Base-by-base conservation (phyloP, 2,797 vertebrate genomes). In the Gallinago stenura region DNA sequence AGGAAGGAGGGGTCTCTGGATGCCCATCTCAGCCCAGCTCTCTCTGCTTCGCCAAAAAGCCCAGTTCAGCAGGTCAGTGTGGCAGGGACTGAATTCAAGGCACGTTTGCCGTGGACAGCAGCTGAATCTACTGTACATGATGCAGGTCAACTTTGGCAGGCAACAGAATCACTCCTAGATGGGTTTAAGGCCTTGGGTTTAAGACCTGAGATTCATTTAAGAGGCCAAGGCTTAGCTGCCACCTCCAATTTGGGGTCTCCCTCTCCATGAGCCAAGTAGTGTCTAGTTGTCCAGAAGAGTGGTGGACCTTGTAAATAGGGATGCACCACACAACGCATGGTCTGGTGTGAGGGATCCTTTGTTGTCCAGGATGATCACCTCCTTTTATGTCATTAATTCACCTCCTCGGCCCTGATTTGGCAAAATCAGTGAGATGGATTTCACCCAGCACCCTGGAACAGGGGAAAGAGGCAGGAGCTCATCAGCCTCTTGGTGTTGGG, bases 21-120 rank as follows among this genome's bases (percentile, higher is more conserved):
- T 4, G 84, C 60, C 26, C 94, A 82, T 21, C 65, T 93, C n/a
- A 97, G 77, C 16, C 84, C 56, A 1, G 3, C 87, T 4, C 80
- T 77, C 9, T 54, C 89, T 31, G 46, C 13, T 37, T 69, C 88
- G 35, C 75, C 89, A 73, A 93, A 94, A 91, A 94, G 93, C 2
- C 91, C 89, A 2, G 35, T 50, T 60, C 92, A 45, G 0, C 83
- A 96, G 97, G 97, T 98, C 39, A 82, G 90, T 85, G 17, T 6
- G 11, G 39, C n/a, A 48, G 57, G 22, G 73, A 62, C 12, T 33
- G 64, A 61, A 88, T 46, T 66, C 46, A 50, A 62, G 48, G 35
- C 13, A n/a, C 1, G 1, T 68, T 54, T 48, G 9, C 10, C 3
- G 3, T 41, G 45, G 35, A 21, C 18, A 75, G n/a, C 25, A 50